These are phyloP conservation scores for Forbesichthys agassizii DNA, from an alignment of 2,113 vertebrate species.

Conservation along the genomic window DNA sequence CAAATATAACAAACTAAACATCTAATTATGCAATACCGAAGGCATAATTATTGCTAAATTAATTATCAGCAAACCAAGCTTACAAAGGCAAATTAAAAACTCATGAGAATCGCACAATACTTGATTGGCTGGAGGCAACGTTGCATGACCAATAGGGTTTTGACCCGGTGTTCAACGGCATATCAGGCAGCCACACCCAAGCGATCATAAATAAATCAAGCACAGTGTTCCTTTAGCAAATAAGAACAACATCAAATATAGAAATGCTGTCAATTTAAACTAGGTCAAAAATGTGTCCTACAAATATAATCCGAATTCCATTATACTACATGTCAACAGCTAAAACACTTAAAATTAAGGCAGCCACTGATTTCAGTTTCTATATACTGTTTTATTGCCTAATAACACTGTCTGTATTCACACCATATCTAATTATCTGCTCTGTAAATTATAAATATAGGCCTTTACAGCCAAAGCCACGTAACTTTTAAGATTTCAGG, in stretches of 20 bases:
- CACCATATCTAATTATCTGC: background rate
- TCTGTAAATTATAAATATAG: conserved; percentile 17
- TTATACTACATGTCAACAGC: background rate
- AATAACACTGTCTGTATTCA: conserved; percentile 5
- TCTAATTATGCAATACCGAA: background rate
- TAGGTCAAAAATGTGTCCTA: conserved; percentile 9
- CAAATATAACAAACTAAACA: too few relatives aligned
- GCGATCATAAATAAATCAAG: conserved; percentile 50
- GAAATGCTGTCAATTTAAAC: conserved; percentile 29
- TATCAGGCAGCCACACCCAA: conserved; percentile 42
- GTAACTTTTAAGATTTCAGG: conserved; percentile 14
- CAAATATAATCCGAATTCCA: background rate
- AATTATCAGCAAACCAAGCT: conserved; percentile 2
- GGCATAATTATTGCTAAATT: conserved; percentile 14
- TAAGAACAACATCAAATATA: background rate
- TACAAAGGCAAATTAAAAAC: background rate
- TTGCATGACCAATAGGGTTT: conserved; percentile 26
- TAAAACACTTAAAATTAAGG: background rate
- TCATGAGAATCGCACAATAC: background rate
- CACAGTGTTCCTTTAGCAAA: conserved; percentile 35
- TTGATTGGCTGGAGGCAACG: background rate
- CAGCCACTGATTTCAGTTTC: conserved; percentile 1
- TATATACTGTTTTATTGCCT: conserved; percentile 8
- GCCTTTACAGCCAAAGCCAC: conserved; percentile 9
- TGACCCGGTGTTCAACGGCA: conserved; percentile 28